Percentiles rank a stretch among this genome's conserved stretches.
Conservation (phyloP, 2,797 vertebrate genomes). For the Sebastes melanostomus region DNA sequence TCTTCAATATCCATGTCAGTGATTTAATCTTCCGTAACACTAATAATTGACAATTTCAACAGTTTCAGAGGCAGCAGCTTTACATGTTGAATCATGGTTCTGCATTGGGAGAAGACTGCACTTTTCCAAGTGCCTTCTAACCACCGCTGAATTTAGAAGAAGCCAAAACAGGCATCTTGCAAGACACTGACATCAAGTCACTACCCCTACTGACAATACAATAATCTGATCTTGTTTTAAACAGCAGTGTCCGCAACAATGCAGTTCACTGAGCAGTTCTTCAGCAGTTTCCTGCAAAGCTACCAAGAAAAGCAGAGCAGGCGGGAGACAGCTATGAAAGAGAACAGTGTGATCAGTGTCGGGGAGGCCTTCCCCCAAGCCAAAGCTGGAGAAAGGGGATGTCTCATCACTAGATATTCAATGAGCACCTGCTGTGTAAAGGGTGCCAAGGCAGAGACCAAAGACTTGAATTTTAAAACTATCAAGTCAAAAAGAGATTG, state of each 20-base stretch:
- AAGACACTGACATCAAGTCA: not conserved
- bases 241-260: conserved; percentile 14
- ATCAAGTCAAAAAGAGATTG: conserved; percentile 21
- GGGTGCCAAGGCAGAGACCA: conserved; percentile 64
- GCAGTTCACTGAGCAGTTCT: conserved; percentile 29
- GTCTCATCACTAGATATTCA: conserved; percentile 75
- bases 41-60: not conserved
- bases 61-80: not conserved
- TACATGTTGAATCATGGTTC: not conserved
- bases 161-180: not conserved
- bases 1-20: not conserved
- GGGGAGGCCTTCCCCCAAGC: conserved; percentile 26
- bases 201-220: not conserved
- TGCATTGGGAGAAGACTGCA: not conserved
- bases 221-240: conserved; percentile 13
- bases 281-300: conserved; percentile 53
- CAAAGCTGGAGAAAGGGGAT: conserved; percentile 60
- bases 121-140: not conserved
- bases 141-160: not conserved
- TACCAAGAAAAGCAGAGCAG: conserved; percentile 38
- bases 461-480: conserved; percentile 65
- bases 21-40: not conserved
- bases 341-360: conserved; percentile 70
- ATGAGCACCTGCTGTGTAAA: conserved; percentile 73
- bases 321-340: conserved; percentile 62